These are phyloP conservation scores for Heliconius cydno DNA, from an alignment of 2,888 invertebrate genomes.

Conservation along the genomic window DNA sequence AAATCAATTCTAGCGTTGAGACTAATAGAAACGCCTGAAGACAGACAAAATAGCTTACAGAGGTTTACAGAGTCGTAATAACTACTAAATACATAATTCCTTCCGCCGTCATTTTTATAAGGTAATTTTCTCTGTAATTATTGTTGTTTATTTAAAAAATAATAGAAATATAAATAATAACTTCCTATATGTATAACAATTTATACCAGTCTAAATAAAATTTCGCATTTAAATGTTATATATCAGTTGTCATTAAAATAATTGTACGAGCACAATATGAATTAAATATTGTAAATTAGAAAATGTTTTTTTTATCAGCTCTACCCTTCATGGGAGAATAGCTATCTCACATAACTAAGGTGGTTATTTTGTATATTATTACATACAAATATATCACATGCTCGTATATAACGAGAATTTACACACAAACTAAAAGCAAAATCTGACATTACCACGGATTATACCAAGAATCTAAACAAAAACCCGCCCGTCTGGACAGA, in stretches of 20 bases:
- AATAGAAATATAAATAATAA: not conserved
- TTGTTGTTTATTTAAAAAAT: not conserved
- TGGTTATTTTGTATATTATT: too few relatives aligned
- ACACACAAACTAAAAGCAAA: not conserved
- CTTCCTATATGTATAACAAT: too few relatives aligned
- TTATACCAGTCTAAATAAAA: too few relatives aligned
- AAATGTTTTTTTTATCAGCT: too few relatives aligned
- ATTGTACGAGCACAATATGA: too few relatives aligned
- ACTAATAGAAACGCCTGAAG: conserved; percentile 47
- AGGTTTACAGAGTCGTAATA: conserved; percentile 48
- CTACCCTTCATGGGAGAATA: too few relatives aligned
- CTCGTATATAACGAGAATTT: not conserved
- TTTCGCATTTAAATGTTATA: too few relatives aligned
- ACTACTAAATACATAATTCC: conserved; percentile 43
- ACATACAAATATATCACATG: not conserved
- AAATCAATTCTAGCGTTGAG: conserved; percentile 41
- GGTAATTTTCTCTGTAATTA: not conserved
- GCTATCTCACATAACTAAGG: not conserved
- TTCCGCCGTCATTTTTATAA: conserved; percentile 8
- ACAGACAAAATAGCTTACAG: conserved; percentile 48
- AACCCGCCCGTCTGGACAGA: conserved; percentile 30
- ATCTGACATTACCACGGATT: not conserved
- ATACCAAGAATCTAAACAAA: not conserved
- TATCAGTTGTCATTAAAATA: too few relatives aligned
- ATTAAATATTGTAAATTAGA: too few relatives aligned